A percentile compares a stretch with the other conserved stretches of the same genome.
These are phyloP conservation scores for Galago senegalensis DNA, from an alignment of 2,797 vertebrate species.

Conservation along the genomic window DNA sequence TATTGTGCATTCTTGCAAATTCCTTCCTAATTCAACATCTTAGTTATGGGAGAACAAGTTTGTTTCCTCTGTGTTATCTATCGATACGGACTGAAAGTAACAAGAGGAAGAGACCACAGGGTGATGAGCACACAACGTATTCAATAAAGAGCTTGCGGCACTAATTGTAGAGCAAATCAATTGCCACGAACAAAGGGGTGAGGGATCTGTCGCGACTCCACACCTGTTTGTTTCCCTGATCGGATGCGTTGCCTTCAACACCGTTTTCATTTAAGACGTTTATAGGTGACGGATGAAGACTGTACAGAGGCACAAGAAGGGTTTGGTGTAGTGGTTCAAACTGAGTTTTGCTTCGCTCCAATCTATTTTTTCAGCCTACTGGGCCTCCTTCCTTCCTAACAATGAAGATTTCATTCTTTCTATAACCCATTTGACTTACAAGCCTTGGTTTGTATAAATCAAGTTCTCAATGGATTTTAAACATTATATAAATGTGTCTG, in stretches of 20 bases:
- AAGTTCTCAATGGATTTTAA: slow-evolving; percentile 23
- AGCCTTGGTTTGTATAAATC: background rate
- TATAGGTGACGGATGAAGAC: background rate
- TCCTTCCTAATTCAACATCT: background rate
- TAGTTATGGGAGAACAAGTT: background rate
- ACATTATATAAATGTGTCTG: background rate
- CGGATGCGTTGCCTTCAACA: slow-evolving; percentile 19
- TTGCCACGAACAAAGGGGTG: background rate
- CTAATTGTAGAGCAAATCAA: slow-evolving; percentile 60
- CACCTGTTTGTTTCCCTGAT: background rate
- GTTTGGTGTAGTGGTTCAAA: background rate
- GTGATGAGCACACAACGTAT: background rate
- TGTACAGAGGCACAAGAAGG: background rate
- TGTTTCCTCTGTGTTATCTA: background rate
- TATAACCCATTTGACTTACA: background rate
- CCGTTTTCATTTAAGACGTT: slow-evolving; percentile 41
- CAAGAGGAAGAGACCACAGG: background rate
- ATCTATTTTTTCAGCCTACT: background rate
- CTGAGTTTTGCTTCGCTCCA: slow-evolving; percentile 48
- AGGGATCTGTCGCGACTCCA: background rate
- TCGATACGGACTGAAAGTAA: slow-evolving; percentile 43
- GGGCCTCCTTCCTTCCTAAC: slow-evolving; percentile 36
- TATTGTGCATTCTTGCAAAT: background rate
- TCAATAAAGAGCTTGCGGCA: slow-evolving; percentile 57
- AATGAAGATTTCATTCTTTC: slow-evolving; percentile 52